Percentiles rank a stretch among this genome's conserved stretches.
Evolutionary conservation across 2,113 vertebrate genomes (phyloP).

Genomic region (Mormyrus iriodes): DNA sequence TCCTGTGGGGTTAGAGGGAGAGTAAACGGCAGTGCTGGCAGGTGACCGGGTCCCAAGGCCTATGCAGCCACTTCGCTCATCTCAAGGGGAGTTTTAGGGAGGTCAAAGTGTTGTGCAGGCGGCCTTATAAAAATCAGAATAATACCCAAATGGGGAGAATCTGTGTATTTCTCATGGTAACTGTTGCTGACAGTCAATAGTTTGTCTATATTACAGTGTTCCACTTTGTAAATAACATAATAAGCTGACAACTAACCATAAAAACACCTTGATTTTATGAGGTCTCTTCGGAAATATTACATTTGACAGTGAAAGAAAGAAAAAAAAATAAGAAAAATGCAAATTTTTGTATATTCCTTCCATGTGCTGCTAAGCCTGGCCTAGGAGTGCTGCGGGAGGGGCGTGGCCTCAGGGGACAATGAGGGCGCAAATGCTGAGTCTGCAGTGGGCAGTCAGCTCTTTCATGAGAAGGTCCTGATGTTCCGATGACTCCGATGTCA

Average conservation of each 20-base stretch:
- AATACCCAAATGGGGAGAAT: slow-evolving; percentile 37
- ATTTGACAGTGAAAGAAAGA: slow-evolving; percentile 91
- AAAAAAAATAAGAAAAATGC: slow-evolving; percentile 68
- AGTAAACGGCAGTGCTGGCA: not conserved
- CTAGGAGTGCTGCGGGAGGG: slow-evolving; percentile 94
- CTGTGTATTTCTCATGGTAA: slow-evolving; percentile 18
- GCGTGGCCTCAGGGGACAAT: slow-evolving; percentile 85
- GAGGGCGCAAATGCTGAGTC: slow-evolving; percentile 60
- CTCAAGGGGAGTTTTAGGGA: not conserved
- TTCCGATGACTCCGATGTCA: slow-evolving; percentile 57
- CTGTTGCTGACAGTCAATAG: slow-evolving; percentile 46
- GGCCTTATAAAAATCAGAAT: slow-evolving; percentile 42
- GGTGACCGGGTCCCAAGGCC: not conserved
- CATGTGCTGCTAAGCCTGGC: slow-evolving; percentile 98
- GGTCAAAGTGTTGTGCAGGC: too few species aligned
- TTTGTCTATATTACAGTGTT: slow-evolving; percentile 56
- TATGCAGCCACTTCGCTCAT: not conserved
- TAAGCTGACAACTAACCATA: not conserved
- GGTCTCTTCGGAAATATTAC: slow-evolving; percentile 81
- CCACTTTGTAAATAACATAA: slow-evolving; percentile 47
- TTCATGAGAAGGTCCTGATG: slow-evolving; percentile 56
- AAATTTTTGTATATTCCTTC: slow-evolving; percentile 85
- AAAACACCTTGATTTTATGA: slow-evolving; percentile 61
- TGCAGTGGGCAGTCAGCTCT: slow-evolving; percentile 35
- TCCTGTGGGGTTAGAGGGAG: not conserved